These are phyloP conservation scores for Regulus satrapa DNA, from an alignment of 2,113 vertebrate genomes.

Conservation along the genomic window DNA sequence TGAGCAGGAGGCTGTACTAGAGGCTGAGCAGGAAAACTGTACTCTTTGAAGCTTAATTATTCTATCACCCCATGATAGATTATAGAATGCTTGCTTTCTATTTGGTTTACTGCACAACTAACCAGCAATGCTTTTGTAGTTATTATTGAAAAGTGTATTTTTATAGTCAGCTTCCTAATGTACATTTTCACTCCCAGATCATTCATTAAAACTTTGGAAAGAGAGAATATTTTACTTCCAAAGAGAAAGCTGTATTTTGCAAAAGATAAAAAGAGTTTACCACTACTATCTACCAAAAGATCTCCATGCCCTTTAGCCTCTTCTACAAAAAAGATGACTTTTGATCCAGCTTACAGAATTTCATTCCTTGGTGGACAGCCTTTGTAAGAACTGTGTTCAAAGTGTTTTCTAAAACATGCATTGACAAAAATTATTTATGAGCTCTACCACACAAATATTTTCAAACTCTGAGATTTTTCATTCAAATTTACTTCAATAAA, in stretches of 20 bases:
- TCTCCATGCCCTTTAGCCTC: not conserved
- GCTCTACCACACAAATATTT: not conserved
- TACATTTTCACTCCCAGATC: not conserved
- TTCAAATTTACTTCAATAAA: not conserved
- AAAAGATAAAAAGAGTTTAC: not conserved
- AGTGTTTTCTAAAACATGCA: not conserved
- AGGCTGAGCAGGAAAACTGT: not conserved
- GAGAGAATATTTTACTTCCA: not conserved
- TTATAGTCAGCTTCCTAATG: not conserved
- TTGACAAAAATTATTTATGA: not conserved
- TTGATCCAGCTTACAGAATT: not conserved
- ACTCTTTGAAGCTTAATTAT: not conserved
- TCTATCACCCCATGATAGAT: not conserved
- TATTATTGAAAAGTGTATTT: not conserved
- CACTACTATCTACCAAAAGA: not conserved
- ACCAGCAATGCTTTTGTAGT: not conserved
- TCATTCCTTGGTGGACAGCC: not conserved
- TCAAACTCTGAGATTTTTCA: not conserved
- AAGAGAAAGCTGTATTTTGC: not conserved
- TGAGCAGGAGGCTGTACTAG: not conserved
- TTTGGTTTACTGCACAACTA: not conserved
- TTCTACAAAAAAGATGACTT: not conserved
- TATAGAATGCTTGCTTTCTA: not conserved
- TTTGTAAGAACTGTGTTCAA: not conserved
- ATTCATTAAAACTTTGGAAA: not conserved